Conservation (phyloP, 2,113 vertebrate species). For the Saguinus imperator region DNA sequence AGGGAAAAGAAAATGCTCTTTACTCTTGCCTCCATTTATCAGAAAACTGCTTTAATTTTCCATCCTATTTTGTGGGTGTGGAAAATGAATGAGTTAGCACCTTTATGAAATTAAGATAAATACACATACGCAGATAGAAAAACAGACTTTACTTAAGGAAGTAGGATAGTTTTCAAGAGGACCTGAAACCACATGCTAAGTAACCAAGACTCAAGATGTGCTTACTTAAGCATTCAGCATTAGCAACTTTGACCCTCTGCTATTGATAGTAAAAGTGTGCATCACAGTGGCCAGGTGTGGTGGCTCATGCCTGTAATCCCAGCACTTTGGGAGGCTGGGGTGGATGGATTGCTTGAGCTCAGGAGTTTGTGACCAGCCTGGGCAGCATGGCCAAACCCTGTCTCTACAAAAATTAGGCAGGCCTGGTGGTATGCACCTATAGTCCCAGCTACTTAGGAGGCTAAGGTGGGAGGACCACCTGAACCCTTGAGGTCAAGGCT, state of each 20-base stretch:
- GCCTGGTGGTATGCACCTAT: too few relatives aligned
- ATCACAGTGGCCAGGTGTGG: too few relatives aligned
- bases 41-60: constrained; percentile 13
- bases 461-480: too few relatives aligned
- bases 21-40: not conserved
- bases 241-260: not conserved
- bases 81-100: not conserved
- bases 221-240: not conserved
- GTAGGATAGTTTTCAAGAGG: not conserved
- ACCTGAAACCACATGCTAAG: not conserved
- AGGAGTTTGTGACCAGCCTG: too few relatives aligned
- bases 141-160: not conserved
- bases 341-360: too few relatives aligned
- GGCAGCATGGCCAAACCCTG: too few relatives aligned
- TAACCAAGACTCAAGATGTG: not conserved
- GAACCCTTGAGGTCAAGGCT: too few relatives aligned
- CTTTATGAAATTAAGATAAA: not conserved
- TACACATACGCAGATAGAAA: not conserved
- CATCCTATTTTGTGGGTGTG: not conserved
- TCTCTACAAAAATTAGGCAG: too few relatives aligned
- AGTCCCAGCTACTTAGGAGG: too few relatives aligned
- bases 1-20: not conserved
- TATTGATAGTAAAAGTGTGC: not conserved
- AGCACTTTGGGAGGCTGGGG: too few relatives aligned
- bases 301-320: too few relatives aligned